Percentiles rank a stretch among this genome's conserved stretches.
phyloP scores from a whole-genome alignment of 53 echinoderm and acorn worm species.

The Temnopleurus reevesii region DNA sequence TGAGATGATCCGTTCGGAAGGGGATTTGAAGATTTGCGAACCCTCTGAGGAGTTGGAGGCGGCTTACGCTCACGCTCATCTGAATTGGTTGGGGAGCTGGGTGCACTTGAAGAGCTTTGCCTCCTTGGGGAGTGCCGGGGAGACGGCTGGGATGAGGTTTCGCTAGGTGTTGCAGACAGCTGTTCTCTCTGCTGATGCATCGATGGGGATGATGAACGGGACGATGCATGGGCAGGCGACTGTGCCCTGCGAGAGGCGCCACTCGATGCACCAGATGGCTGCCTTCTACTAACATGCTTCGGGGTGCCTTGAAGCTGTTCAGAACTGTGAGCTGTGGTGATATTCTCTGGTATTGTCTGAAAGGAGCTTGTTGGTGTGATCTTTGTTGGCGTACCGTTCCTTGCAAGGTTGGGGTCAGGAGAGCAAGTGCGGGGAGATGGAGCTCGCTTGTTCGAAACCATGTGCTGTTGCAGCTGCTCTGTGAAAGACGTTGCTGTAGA shows the following conservation, averaged over 20 bases:
- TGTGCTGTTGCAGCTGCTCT: conserved; percentile 88
- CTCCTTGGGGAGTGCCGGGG: conserved; percentile 65
- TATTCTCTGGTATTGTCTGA: conserved; percentile 96
- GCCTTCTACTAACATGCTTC: conserved; percentile 52
- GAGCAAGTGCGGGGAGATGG: conserved; percentile 63
- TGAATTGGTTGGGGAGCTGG: conserved; percentile 54
- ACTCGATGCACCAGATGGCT: conserved; percentile 36
- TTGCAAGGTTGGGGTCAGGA: conserved; percentile 66
- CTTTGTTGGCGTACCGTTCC: conserved; percentile 62
- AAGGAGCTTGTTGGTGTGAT: conserved; percentile 91
- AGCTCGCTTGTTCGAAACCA: conserved; percentile 67
- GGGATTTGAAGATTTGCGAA: conserved; percentile 57
- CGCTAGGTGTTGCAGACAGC: conserved; percentile 57
- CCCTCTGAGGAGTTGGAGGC: conserved; percentile 48
- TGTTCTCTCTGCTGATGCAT: conserved; percentile 68
- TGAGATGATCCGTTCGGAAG: conserved; percentile 40
- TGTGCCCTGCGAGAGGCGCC: conserved; percentile 74
- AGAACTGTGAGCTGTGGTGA: conserved; percentile 82
- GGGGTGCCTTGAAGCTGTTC: conserved; percentile 73
- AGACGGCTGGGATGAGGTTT: conserved; percentile 71
- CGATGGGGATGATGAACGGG: conserved; percentile 80
- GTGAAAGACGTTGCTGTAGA: conserved; percentile 77
- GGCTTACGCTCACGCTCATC: conserved; percentile 43
- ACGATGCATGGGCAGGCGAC: conserved; percentile 74
- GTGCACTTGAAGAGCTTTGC: conserved; percentile 49